phyloP scores from a whole-genome alignment of 2,797 vertebrate species.

The Ptychobarbus kaznakovi region DNA sequence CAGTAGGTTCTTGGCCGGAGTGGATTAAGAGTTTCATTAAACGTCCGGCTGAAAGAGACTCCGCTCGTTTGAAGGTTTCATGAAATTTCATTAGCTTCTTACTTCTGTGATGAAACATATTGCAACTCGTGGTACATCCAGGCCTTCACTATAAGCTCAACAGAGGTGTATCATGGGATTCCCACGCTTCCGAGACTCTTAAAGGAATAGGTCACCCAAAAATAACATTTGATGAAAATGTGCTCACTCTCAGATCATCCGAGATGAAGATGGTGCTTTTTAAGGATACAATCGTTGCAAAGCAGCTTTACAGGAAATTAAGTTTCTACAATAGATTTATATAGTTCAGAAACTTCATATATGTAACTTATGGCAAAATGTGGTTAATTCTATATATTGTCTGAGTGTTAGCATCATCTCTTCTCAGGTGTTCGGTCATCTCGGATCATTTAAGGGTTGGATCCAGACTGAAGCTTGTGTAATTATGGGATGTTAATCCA shows the following conservation, averaged over 20 bases:
- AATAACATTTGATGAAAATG: background rate
- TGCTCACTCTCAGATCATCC: background rate
- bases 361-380: too few relatives aligned
- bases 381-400: too few relatives aligned
- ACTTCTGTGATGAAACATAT: conserved; percentile 16
- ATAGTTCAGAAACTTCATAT: too few relatives aligned
- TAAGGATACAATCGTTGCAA: too few relatives aligned
- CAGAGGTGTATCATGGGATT: background rate
- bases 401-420: too few relatives aligned
- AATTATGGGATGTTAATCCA: too few relatives aligned
- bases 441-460: too few relatives aligned
- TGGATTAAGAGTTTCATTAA: background rate
- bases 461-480: too few relatives aligned
- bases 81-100: background rate
- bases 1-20: background rate
- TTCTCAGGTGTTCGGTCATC: too few relatives aligned
- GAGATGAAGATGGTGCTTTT: background rate
- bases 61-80: background rate
- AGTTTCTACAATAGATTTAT: too few relatives aligned
- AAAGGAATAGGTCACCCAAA: background rate
- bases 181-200: background rate
- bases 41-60: background rate
- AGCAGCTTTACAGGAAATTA: too few relatives aligned
- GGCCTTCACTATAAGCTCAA: background rate
- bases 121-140: background rate